Evolutionary conservation across 2,888 invertebrate species (phyloP).

Genomic region (Herminia tarsipennalis): DNA sequence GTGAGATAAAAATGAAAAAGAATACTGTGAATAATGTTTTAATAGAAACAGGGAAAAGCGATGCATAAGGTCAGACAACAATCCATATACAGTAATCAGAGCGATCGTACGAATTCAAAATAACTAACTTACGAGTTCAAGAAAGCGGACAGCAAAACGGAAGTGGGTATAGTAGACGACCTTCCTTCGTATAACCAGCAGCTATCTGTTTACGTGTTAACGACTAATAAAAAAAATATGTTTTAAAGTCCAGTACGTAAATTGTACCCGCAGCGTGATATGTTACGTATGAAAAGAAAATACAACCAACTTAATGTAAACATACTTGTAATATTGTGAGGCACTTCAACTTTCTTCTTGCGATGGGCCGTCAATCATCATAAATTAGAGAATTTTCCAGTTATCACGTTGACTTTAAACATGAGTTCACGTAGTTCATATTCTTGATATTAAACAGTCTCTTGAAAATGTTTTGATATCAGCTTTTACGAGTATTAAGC

Average conservation of each 20-base stretch:
- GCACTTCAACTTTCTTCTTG: slow-evolving; percentile 76
- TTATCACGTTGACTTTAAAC: slow-evolving; percentile 62
- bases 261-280: slow-evolving; percentile 40
- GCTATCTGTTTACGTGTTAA: slow-evolving; percentile 33
- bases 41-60: slow-evolving; percentile 42
- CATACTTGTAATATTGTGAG: slow-evolving; percentile 71
- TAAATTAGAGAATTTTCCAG: slow-evolving; percentile 75
- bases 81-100: slow-evolving; percentile 42
- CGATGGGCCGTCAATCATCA: slow-evolving; percentile 79
- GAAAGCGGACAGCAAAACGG: slow-evolving; percentile 56
- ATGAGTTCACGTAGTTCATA: slow-evolving; percentile 24
- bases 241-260: slow-evolving; percentile 41
- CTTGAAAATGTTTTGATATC: too few species aligned
- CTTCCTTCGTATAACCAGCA: slow-evolving; percentile 49
- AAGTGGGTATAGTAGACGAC: slow-evolving; percentile 54
- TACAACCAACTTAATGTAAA: slow-evolving; percentile 66
- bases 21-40: slow-evolving; percentile 27
- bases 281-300: slow-evolving; percentile 54
- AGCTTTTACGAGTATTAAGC: too few species aligned
- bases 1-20: slow-evolving; percentile 21
- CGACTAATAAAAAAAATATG: slow-evolving; percentile 44
- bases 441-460: not conserved
- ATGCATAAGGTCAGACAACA: slow-evolving; percentile 34
- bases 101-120: slow-evolving; percentile 49
- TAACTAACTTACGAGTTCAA: slow-evolving; percentile 51